phyloP scores from a whole-genome alignment of 2,797 vertebrate genomes.

The Melanotaenia parkinsoni region DNA sequence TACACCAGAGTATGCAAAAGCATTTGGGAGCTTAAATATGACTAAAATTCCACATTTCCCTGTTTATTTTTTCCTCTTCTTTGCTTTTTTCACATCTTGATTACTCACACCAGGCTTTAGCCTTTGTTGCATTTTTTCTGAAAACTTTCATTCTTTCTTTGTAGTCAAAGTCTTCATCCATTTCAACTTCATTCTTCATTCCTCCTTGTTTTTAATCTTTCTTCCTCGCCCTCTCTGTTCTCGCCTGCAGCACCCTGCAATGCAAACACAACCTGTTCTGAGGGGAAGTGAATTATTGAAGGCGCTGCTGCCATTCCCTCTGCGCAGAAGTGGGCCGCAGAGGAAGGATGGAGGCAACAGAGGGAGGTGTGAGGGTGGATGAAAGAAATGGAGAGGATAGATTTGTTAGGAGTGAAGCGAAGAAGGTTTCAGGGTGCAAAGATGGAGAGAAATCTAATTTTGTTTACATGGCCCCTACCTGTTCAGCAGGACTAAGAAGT shows the following conservation, averaged over 20 bases:
- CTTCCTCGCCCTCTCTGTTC: conserved; percentile 71
- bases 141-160: conserved; percentile 40
- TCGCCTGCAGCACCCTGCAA: conserved; percentile 75
- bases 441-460: conserved; percentile 38
- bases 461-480: conserved; percentile 24
- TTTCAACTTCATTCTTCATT: conserved; percentile 74
- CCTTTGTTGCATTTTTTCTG: conserved; percentile 24
- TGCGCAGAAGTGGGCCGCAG: conserved; percentile 72
- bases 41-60: conserved; percentile 14
- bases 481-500: background rate
- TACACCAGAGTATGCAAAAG: conserved; percentile 1
- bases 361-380: conserved; percentile 46
- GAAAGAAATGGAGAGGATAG: conserved; percentile 59
- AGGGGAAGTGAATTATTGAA: conserved; percentile 83
- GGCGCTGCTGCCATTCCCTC: conserved; percentile 66
- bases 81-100: conserved; percentile 47
- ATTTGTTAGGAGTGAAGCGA: conserved; percentile 51
- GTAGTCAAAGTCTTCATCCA: conserved; percentile 68
- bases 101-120: conserved; percentile 50
- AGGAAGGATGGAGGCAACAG: conserved; percentile 60
- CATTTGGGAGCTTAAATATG: conserved; percentile 14
- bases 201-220: conserved; percentile 75
- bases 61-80: conserved; percentile 8
- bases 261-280: conserved; percentile 83
- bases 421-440: conserved; percentile 35